Base-by-base conservation (phyloP, 2,113 vertebrate genomes). In the Menura novaehollandiae region DNA sequence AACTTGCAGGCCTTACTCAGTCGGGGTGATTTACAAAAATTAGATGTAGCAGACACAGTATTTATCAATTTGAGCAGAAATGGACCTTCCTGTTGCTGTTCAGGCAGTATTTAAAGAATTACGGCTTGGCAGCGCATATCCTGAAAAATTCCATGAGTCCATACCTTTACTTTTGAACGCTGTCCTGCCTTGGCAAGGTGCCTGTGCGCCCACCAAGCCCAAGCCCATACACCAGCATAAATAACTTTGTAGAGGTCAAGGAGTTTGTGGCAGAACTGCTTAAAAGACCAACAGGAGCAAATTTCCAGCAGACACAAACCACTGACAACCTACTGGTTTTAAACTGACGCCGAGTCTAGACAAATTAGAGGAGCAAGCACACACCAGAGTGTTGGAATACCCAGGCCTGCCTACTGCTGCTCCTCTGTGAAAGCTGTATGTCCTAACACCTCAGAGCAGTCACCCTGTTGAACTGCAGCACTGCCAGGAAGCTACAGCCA, bases 301-400 rank as follows among this genome's bases (percentile, higher is more conserved):
- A 43, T 30, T 33, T 75, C 33, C 74, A 75, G 71, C 58, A 56
- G 64, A 55, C 14, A 51, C 32, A 89, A 75, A 78, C n/a, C 56
- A 30, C 64, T 41, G 28, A 55, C 68, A 91, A 4, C 32, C 37
- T 20, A 15, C 52, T 37, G 53, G 30, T 15, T 64, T 88, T 44
- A 52, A 39, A n/a, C 13, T 6, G 30, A 47, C 0, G 3, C 64
- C 0, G 3, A 51, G 32, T 0, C 16, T 8, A 32, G 74, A 30
- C 11, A 37, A 67, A 67, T 4, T 1, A 33, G 19, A 85, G 44
- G 14, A 60, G n/a, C 26, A 49, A 3, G 5, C 27, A 21, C n/a
- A 43, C 6, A 14, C 37, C 80, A 41, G 41, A 32, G 39, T 0
- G 12, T 1, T 15, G 9, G 35, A 47, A 64, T 1, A 44, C 8